phyloP scores from a whole-genome alignment of 2,888 invertebrate species.

The Meghimatium bilineatum region DNA sequence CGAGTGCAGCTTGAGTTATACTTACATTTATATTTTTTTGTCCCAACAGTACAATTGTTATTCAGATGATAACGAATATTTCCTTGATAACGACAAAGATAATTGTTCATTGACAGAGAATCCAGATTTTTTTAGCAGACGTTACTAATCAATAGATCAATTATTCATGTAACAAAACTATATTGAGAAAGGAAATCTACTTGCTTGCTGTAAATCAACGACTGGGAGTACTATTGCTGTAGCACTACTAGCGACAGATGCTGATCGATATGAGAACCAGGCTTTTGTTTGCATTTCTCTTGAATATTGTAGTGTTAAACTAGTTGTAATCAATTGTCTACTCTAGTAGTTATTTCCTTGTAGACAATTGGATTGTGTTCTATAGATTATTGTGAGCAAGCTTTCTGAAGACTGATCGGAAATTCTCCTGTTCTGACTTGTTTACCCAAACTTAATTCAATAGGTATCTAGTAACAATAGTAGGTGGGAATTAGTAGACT shows the following conservation, averaged over 20 bases:
- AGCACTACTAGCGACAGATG: neutral
- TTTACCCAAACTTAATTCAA: neutral
- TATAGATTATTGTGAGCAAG: neutral
- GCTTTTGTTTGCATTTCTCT: constrained; percentile 15
- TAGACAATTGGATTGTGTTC: neutral
- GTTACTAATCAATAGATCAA: neutral
- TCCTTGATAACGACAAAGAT: neutral
- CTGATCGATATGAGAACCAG: constrained; percentile 6
- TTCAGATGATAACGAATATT: no score
- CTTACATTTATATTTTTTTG: no score
- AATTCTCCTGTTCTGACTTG: neutral
- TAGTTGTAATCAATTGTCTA: neutral
- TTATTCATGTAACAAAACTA: neutral
- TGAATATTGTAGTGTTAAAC: neutral
- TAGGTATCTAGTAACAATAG: neutral
- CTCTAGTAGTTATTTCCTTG: no score
- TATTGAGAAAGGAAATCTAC: neutral
- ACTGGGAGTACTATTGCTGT: neutral
- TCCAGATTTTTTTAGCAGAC: neutral
- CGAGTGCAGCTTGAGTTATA: no score
- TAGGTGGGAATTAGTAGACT: no score
- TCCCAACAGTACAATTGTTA: no score
- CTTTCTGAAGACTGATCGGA: neutral
- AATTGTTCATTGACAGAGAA: neutral
- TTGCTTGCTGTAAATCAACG: constrained; percentile 1